Conservation (phyloP, 2,888 invertebrate genomes). For the Caenorhabditis macrosperma region DNA sequence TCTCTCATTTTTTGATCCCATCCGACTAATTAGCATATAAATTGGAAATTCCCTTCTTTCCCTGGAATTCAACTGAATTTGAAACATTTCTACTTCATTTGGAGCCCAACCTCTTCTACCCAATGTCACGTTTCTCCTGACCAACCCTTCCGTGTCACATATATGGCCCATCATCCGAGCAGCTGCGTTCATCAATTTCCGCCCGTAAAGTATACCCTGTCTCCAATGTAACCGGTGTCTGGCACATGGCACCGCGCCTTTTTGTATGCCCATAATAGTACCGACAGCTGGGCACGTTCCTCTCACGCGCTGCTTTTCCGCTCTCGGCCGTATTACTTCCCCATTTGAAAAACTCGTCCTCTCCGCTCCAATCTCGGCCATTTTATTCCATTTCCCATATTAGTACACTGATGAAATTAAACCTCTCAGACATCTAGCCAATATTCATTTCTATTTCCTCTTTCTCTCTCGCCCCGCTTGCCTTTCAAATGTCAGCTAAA, state of each 20-base stretch:
- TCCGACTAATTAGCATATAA: no score
- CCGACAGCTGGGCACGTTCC: neutral
- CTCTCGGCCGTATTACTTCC: neutral
- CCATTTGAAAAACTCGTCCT: neutral
- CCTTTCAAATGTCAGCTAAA: neutral
- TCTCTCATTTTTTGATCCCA: no score
- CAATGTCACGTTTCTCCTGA: no score
- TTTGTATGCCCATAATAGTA: neutral
- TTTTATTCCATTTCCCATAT: constrained; percentile 12
- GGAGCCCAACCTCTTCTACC: no score
- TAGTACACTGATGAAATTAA: constrained; percentile 4
- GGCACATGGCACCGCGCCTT: neutral
- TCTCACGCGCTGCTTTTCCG: neutral
- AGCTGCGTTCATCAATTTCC: no score
- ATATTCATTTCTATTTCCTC: neutral
- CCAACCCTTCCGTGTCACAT: no score
- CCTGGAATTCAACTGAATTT: no score
- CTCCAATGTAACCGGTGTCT: neutral
- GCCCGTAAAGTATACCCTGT: no score
- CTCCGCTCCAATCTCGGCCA: neutral
- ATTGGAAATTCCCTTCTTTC: no score
- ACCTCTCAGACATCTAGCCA: constrained; percentile 8
- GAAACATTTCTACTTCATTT: no score
- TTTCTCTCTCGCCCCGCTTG: neutral
- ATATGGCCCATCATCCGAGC: no score